Percentiles rank a stretch among this genome's conserved stretches.
Conservation (phyloP, 2,797 vertebrate species). For the Miichthys miiuy region DNA sequence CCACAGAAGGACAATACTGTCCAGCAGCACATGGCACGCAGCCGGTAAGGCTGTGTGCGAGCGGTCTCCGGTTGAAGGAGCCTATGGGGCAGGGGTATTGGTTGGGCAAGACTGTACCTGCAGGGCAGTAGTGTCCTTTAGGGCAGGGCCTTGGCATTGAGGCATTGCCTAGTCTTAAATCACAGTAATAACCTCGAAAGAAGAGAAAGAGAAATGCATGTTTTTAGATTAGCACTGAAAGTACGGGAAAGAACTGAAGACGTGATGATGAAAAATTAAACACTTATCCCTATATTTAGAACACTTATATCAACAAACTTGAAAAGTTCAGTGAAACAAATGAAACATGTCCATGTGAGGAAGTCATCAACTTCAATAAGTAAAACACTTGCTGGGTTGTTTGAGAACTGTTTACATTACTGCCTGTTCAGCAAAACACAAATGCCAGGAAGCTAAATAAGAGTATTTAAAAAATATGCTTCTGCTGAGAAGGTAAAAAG, state of each 20-base stretch:
- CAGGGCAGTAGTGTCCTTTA: constrained; percentile 91
- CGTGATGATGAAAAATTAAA: neutral
- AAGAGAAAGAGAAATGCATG: constrained; percentile 31
- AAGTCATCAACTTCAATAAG: constrained; percentile 1
- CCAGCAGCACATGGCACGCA: constrained; percentile 89
- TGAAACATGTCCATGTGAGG: neutral
- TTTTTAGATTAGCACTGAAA: constrained; percentile 4
- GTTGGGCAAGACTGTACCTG: constrained; percentile 84
- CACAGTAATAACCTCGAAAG: constrained; percentile 90
- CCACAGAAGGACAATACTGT: constrained; percentile 88
- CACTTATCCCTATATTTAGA: neutral
- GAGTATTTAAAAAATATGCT: neutral
- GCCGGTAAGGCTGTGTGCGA: constrained; percentile 65
- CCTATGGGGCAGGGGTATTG: constrained; percentile 90
- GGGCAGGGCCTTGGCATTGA: constrained; percentile 88
- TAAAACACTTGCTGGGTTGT: neutral
- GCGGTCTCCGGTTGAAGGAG: constrained; percentile 86
- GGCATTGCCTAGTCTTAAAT: constrained; percentile 79
- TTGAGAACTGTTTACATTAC: constrained; percentile 13
- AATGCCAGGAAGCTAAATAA: constrained; percentile 14
- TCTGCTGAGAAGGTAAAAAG: constrained; percentile 7
- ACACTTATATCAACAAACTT: neutral
- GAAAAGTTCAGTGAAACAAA: constrained; percentile 24
- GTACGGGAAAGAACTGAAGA: neutral
- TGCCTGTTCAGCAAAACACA: constrained; percentile 17